A percentile compares a stretch with the other conserved stretches of the same genome.
phyloP scores from a whole-genome alignment of 1,140 invertebrate species.

The Geopemphigus sp. region DNA sequence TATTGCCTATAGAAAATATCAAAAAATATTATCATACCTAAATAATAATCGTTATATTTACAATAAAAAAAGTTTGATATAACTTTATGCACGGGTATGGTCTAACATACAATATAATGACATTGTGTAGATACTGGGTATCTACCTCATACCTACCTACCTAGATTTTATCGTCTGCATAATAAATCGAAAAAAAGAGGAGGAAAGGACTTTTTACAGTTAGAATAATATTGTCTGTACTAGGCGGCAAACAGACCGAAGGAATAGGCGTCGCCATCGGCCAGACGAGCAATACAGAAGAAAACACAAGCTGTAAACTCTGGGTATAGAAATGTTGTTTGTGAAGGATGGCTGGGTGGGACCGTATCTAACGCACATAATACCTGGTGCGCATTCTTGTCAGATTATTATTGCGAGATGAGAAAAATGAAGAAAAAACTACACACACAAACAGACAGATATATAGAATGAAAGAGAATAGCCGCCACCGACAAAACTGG shows the following conservation, averaged over 20 bases:
- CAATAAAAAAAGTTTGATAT: neutral
- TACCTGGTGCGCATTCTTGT: conserved; percentile 49
- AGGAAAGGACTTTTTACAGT: conserved; percentile 23
- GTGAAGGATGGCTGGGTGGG: conserved; percentile 44
- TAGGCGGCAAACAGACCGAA: neutral
- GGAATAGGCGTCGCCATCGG: conserved; percentile 24
- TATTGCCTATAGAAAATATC: neutral
- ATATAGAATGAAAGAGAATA: conserved; percentile 46
- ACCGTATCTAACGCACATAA: conserved; percentile 49
- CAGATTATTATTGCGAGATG: conserved; percentile 48
- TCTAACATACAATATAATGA: neutral
- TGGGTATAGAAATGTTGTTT: conserved; percentile 45
- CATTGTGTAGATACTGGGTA: neutral
- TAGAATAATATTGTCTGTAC: conserved; percentile 2
- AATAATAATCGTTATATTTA: neutral
- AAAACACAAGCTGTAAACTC: conserved; percentile 9
- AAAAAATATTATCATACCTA: too few relatives aligned
- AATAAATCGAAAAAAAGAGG: neutral
- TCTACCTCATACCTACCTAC: neutral
- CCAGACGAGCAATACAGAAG: conserved; percentile 34
- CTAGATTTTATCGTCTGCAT: conserved; percentile 7
- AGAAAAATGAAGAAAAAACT: conserved; percentile 36
- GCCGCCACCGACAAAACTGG: conserved; percentile 46
- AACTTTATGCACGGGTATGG: neutral
- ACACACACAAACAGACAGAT: neutral